A percentile compares a stretch with the other conserved stretches of the same genome.
phyloP scores from a whole-genome alignment of 2,797 vertebrate genomes.

The Bovichtus diacanthus region DNA sequence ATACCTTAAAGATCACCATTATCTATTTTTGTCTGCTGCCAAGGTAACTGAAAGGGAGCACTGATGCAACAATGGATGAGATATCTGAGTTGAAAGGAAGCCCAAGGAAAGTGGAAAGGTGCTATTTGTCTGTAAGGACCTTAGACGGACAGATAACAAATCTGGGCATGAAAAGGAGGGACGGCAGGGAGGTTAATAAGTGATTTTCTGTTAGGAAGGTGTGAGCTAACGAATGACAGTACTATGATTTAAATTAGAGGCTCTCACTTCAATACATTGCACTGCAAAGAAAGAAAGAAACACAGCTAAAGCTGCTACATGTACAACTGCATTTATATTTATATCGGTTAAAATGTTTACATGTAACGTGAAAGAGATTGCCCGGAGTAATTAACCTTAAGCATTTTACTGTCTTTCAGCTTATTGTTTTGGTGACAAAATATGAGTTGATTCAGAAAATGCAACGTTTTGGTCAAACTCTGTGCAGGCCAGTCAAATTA shows the following conservation, averaged over 20 bases:
- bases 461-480: no score
- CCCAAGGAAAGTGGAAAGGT: slow-evolving; percentile 9
- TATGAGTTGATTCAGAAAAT: not conserved
- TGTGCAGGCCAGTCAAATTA: not conserved
- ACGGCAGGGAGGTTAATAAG: slow-evolving; percentile 1
- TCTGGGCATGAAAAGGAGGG: not conserved
- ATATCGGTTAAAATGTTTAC: not conserved
- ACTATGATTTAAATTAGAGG: not conserved
- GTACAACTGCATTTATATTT: not conserved
- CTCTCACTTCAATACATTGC: not conserved
- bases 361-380: not conserved
- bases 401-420: not conserved
- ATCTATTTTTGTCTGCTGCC: not conserved
- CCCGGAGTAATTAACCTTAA: not conserved
- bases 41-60: not conserved
- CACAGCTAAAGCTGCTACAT: not conserved
- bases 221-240: not conserved
- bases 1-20: not conserved
- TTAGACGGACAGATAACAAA: not conserved
- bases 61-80: slow-evolving; percentile 6
- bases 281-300: not conserved
- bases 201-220: not conserved
- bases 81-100: slow-evolving; percentile 23
- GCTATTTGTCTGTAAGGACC: slow-evolving; percentile 32
- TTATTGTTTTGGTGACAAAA: not conserved